phyloP scores from a whole-genome alignment of 1,140 invertebrate genomes.

The Macrobrachium rosenbergii region DNA sequence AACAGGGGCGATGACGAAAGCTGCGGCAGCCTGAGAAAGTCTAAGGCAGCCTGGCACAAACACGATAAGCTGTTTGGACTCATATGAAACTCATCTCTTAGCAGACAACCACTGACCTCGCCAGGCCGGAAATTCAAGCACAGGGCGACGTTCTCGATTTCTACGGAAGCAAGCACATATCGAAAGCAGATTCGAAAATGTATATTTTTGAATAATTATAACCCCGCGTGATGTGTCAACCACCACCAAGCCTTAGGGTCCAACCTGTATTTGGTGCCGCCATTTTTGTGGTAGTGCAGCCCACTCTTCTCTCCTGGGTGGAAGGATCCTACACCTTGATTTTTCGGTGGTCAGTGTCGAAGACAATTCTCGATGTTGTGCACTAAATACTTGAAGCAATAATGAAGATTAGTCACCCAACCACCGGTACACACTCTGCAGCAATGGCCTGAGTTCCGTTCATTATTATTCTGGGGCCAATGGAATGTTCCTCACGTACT shows the following conservation, averaged over 20 bases:
- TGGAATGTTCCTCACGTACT: no score
- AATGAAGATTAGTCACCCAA: conserved; percentile 2
- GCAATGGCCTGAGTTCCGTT: conserved; percentile 33
- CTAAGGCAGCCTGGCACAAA: no score
- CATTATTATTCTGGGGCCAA: background rate
- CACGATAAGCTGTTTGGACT: no score
- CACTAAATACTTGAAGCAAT: background rate
- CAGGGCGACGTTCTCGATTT: no score
- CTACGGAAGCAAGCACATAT: no score
- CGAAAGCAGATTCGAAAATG: no score
- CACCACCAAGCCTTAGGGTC: background rate
- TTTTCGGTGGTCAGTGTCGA: background rate
- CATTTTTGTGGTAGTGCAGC: conserved; percentile 32
- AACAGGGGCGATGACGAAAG: no score
- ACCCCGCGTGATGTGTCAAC: background rate
- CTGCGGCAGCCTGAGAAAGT: no score
- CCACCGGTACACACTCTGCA: background rate
- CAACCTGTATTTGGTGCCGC: conserved; percentile 48
- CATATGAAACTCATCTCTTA: no score
- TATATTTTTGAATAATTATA: no score
- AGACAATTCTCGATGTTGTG: background rate
- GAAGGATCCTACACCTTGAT: background rate
- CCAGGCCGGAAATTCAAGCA: no score
- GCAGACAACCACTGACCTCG: no score
- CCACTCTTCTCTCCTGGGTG: conserved; percentile 5